A percentile compares a stretch with the other conserved stretches of the same genome.
Conservation (phyloP, 2,888 invertebrate species). For the Ceriagrion tenellum region DNA sequence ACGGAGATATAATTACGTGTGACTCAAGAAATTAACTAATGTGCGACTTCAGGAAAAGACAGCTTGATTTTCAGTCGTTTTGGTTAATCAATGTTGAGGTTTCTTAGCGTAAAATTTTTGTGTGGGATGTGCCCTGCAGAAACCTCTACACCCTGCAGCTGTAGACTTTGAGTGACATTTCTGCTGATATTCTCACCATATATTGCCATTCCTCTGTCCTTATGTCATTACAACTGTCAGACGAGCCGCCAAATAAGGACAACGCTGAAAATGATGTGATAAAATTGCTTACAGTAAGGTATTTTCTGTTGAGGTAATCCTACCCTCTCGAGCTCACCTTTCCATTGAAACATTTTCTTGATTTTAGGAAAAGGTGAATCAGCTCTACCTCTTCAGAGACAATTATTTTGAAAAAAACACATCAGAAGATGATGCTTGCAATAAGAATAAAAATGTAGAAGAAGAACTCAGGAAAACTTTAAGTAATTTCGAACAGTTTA, state of each 20-base stretch:
- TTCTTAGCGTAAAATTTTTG: not conserved
- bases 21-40: not conserved
- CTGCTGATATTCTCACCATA: not conserved
- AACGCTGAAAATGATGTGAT: constrained; percentile 57
- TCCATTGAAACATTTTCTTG: not conserved
- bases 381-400: constrained; percentile 86
- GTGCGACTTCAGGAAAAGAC: not conserved
- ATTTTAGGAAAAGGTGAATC: constrained; percentile 84
- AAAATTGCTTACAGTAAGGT: constrained; percentile 46
- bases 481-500: constrained; percentile 83
- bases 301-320: not conserved
- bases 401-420: constrained; percentile 88
- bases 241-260: not conserved
- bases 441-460: constrained; percentile 84
- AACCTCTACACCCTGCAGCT: not conserved
- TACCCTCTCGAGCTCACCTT: not conserved
- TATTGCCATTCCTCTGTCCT: not conserved
- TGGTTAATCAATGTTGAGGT: not conserved
- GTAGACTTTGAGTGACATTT: not conserved
- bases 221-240: constrained; percentile 48
- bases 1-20: not conserved
- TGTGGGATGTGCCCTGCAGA: not conserved
- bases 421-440: constrained; percentile 82
- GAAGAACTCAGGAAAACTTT: constrained; percentile 82
- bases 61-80: not conserved